Evolutionary conservation across 2,797 vertebrate species (phyloP), one percentile per base, ranked within the genome.

Genomic region (Nannoperca obscura): DNA sequence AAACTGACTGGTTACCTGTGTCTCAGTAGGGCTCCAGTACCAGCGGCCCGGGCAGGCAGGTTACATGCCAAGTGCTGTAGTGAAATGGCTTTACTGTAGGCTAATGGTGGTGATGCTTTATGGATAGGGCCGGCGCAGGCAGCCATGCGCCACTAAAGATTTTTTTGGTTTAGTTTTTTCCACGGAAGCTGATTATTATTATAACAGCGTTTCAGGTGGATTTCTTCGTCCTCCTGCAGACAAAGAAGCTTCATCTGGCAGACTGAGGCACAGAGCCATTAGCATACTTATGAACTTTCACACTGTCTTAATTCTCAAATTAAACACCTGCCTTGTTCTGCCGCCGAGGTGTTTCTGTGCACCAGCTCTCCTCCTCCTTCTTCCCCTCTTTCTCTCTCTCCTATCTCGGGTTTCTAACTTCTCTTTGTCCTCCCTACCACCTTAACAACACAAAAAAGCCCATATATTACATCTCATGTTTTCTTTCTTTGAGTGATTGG

Each of bases 271-370:
- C 73, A 59, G 72, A 60, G 54, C 81, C 83, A 92, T 95, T 93
- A 93, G 88, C 93, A 91, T 90, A 86, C 86, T 93, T 88, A 93
- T 88, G 90, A 93, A 94, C 91, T 89, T 94, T 93, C 93, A 91
- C 93, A 93, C 92, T 54, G 72, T 89, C 92, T 93, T 93, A 90
- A 92, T 93, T 92, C 90, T 85, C 84, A 94, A 93, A 95, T 95
- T 76, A 94, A 94, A 94, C 93, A 94, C 92, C 94, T 94, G 92
- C 86, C 85, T 92, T 59, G 3, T 85, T 82, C 73, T 80, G 34
- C 75, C 20, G n/a, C 83, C 69, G 76, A 91, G 82, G 87, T 92
- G 88, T 92, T 87, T 90, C 72, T 50, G 74, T 71, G 50, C 71
- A 70, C 19, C 30, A 38, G 11, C 40, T 69, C 49, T 46, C 7